Evolutionary conservation across 2,113 vertebrate species (phyloP).

Genomic region (Eleginops maclovinus): DNA sequence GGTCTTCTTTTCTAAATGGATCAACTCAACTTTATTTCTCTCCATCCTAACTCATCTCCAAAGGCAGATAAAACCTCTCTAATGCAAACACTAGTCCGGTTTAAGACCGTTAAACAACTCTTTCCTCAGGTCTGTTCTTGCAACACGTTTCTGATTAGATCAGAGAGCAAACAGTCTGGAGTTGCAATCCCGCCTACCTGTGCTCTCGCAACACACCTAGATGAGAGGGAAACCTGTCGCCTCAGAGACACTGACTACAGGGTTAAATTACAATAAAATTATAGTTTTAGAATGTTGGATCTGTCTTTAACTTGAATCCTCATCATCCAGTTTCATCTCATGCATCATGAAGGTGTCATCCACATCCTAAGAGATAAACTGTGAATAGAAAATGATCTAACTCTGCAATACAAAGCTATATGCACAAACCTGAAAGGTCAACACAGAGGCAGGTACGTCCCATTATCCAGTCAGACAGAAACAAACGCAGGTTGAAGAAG

Average conservation of each 20-base stretch:
- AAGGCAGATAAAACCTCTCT: not conserved
- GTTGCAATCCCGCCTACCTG: conserved; percentile 20
- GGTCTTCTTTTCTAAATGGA: not conserved
- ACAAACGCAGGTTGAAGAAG: not conserved
- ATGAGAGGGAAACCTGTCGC: not conserved
- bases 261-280: not conserved
- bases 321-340: not conserved
- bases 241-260: not conserved
- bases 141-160: conserved; percentile 55
- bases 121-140: conserved; percentile 40
- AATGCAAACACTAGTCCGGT: not conserved
- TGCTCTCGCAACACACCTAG: conserved; percentile 26
- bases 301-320: not conserved
- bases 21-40: conserved; percentile 13
- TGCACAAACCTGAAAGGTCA: conserved; percentile 66
- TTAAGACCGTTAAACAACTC: conserved; percentile 15
- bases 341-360: conserved; percentile 1
- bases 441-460: conserved; percentile 52
- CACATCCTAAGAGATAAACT: conserved; percentile 3
- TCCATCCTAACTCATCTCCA: not conserved
- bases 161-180: conserved; percentile 45
- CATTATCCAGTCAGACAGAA: conserved; percentile 49
- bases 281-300: not conserved
- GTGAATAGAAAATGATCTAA: not conserved
- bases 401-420: conserved; percentile 25